These are phyloP conservation scores for Hololepta plana DNA, from an alignment of 2,888 invertebrate genomes.

Conservation along the genomic window DNA sequence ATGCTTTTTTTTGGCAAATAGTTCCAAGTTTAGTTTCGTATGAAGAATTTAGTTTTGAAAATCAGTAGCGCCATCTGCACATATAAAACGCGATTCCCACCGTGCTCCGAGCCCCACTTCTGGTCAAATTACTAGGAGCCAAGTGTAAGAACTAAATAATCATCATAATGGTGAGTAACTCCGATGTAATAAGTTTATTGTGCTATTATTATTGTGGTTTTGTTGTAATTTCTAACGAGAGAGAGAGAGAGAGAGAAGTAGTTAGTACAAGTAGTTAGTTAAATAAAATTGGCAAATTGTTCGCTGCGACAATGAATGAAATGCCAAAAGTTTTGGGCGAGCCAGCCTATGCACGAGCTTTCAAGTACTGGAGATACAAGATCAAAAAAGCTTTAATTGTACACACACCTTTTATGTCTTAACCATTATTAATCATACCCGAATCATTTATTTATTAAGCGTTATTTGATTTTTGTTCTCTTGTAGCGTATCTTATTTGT, in stretches of 20 bases:
- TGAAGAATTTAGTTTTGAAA: too few relatives aligned
- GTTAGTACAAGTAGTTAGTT: neutral
- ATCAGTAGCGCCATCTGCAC: slow-evolving; percentile 50
- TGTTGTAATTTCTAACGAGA: slow-evolving; percentile 3
- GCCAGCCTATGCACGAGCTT: slow-evolving; percentile 20
- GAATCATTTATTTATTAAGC: too few relatives aligned
- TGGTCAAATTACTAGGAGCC: slow-evolving; percentile 55
- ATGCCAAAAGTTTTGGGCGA: slow-evolving; percentile 14
- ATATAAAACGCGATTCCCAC: slow-evolving; percentile 54
- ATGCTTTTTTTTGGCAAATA: too few relatives aligned
- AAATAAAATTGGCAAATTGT: too few relatives aligned
- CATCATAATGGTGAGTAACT: slow-evolving; percentile 27
- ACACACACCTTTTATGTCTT: slow-evolving; percentile 15
- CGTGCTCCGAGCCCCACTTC: slow-evolving; percentile 56
- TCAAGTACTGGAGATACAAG: slow-evolving; percentile 24
- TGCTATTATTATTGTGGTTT: too few relatives aligned
- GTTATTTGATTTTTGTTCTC: neutral
- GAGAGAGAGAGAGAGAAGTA: neutral
- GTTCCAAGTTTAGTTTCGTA: too few relatives aligned
- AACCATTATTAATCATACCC: slow-evolving; percentile 3
- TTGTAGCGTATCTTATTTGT: slow-evolving; percentile 3
- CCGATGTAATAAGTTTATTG: slow-evolving; percentile 1
- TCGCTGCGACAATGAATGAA: slow-evolving; percentile 5
- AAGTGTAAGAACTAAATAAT: too few relatives aligned
- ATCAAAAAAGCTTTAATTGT: slow-evolving; percentile 25